These are phyloP conservation scores for Apostichopus leukothele DNA, from an alignment of 53 echinoderm and acorn worm species.

Conservation along the genomic window DNA sequence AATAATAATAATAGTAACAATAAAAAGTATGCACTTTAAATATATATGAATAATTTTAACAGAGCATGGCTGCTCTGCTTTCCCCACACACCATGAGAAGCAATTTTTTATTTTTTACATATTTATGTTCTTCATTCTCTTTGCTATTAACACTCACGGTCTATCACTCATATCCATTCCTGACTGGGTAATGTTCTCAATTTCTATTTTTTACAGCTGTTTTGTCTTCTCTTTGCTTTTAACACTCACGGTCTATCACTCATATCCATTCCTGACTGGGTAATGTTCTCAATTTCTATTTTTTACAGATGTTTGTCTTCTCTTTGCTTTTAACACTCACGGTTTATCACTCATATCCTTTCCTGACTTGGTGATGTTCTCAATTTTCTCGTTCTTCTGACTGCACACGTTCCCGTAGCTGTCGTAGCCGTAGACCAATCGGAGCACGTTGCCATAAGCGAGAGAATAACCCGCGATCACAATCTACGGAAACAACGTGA, in stretches of 20 bases:
- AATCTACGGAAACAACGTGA: slow-evolving; percentile 42
- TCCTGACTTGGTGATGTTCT: slow-evolving; percentile 69
- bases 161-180: slow-evolving; percentile 90
- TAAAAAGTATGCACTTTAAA: too few relatives aligned
- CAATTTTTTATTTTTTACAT: too few relatives aligned
- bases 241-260: slow-evolving; percentile 75
- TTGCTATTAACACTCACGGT: slow-evolving; percentile 60
- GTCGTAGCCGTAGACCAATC: slow-evolving; percentile 89
- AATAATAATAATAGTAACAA: too few relatives aligned
- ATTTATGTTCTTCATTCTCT: too few relatives aligned
- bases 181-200: slow-evolving; percentile 63
- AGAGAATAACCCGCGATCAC: slow-evolving; percentile 84
- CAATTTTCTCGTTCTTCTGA: slow-evolving; percentile 64
- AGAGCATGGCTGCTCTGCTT: too few relatives aligned
- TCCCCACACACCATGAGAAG: too few relatives aligned
- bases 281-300: slow-evolving; percentile 58
- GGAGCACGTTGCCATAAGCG: slow-evolving; percentile 78
- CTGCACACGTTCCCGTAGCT: slow-evolving; percentile 94
- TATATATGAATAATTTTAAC: too few relatives aligned
- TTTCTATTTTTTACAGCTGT: too few relatives aligned
- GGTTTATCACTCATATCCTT: slow-evolving; percentile 85
- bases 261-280: slow-evolving; percentile 87
- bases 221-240: too few relatives aligned
- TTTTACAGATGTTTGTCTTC: slow-evolving; percentile 33
- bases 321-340: slow-evolving; percentile 52